A percentile compares a stretch with the other conserved stretches of the same genome.
These are phyloP conservation scores for Nasonia vitripennis DNA, from an alignment of 1,140 invertebrate species.

Conservation along the genomic window DNA sequence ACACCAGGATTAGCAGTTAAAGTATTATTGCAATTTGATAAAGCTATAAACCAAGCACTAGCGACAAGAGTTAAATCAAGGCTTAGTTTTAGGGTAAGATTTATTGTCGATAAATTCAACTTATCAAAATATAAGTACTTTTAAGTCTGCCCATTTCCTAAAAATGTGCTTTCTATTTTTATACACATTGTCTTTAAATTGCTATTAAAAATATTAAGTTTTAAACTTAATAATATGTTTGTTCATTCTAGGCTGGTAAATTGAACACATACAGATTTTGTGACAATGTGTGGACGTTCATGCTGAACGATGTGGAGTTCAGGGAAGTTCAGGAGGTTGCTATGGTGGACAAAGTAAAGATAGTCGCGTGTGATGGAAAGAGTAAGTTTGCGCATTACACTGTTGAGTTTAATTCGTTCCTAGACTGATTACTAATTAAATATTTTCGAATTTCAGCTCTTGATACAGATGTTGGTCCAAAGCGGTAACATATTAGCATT, in stretches of 20 bases:
- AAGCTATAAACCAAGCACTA: conserved; percentile 95
- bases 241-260: conserved; percentile 87
- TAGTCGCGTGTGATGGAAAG: conserved; percentile 99
- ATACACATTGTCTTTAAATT: not conserved
- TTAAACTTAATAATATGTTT: conserved; percentile 21
- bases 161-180: too few relatives aligned
- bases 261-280: conserved; percentile 99
- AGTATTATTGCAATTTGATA: conserved; percentile 97
- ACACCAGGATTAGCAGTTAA: conserved; percentile 93
- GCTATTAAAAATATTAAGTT: not conserved
- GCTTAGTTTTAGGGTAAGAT: conserved; percentile 90
- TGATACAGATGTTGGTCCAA: conserved; percentile 67
- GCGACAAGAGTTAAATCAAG: conserved; percentile 94
- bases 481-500: conserved; percentile 64
- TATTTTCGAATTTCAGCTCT: conserved; percentile 63
- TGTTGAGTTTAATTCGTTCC: conserved; percentile 5
- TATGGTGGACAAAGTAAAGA: conserved; percentile 98
- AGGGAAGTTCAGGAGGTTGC: conserved; percentile 96
- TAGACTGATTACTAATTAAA: conserved; percentile 24
- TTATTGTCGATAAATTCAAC: conserved; percentile 26
- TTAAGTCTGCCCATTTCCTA: too few relatives aligned
- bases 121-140: not conserved
- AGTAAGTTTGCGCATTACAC: conserved; percentile 77
- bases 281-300: conserved; percentile 99
- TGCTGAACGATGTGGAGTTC: conserved; percentile 98